Evolutionary conservation across 2,888 invertebrate genomes (phyloP), one percentile per base, ranked within the genome.

Genomic region (Thecophora atra): DNA sequence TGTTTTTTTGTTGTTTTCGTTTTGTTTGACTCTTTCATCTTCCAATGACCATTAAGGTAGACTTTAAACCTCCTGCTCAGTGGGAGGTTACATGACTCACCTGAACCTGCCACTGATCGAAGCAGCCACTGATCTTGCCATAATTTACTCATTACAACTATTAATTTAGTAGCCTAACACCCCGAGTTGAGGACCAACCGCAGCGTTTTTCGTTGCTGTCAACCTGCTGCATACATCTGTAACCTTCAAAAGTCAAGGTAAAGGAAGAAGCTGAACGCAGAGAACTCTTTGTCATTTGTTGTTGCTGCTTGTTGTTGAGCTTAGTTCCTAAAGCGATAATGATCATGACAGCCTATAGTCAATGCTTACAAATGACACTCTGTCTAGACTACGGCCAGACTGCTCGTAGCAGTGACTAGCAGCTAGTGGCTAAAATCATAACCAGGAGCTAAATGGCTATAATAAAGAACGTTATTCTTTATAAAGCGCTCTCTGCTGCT

Each of bases 391-490:
- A 77, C 26, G 24, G 37, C 72, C 19, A 67, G 30, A 56, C n/a
- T n/a, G n/a, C n/a, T n/a, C n/a, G n/a, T n/a, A n/a, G n/a, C n/a
- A n/a, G n/a, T n/a, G n/a, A n/a, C 62, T 15, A 30, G 56, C 47
- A 65, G 58, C 54, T 70, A 73, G 76, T 77, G 76, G 75, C 78
- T 82, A 81, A 67, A 83, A 83, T 83, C 83, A 83, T 84, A 84
- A 83, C 83, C 83, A 83, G 83, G 83, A 84, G 83, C 83, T 83
- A 84, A 83, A 83, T 84, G 82, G 83, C 83, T 80, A 82, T 84
- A 83, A 83, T 83, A 83, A 83, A 84, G 82, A 80, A 82, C 73
- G 73, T 74, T 72, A 69, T 64, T 69, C 65, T 21, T 69, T 71
- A 15, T 63, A 26, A 58, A 66, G 70, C 65, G 72, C 63, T 72